phyloP scores from a whole-genome alignment of 2,113 vertebrate genomes.

The Hemiprocne comata region DNA sequence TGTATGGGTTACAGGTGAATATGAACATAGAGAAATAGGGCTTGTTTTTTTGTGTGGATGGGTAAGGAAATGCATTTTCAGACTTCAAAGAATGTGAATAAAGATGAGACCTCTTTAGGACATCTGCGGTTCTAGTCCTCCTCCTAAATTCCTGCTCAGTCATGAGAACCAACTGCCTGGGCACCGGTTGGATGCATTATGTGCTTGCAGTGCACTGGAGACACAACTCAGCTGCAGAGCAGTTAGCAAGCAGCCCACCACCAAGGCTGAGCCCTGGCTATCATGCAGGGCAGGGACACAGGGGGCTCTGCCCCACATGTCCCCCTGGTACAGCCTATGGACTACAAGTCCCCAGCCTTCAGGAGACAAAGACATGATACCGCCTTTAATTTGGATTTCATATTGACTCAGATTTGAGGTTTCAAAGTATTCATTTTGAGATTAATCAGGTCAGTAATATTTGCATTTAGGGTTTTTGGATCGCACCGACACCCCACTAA shows the following conservation, averaged over 20 bases:
- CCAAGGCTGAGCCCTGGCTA: accelerated
- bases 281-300: not conserved
- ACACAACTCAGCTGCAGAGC: not conserved
- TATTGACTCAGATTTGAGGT: not conserved
- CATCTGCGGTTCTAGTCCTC: not conserved
- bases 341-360: accelerated
- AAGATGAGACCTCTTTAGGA: not conserved
- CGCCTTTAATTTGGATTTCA: not conserved
- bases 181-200: not conserved
- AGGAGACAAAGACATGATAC: not conserved
- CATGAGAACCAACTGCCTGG: accelerated
- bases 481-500: not conserved
- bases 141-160: not conserved
- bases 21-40: not conserved
- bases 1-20: not conserved
- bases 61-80: not conserved
- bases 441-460: not conserved
- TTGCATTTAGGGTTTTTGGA: not conserved
- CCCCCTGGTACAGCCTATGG: accelerated
- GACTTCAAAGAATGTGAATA: not conserved
- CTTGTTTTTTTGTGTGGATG: not conserved
- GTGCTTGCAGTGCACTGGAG: not conserved
- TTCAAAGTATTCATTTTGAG: not conserved
- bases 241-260: not conserved
- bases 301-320: accelerated